These are phyloP conservation scores for Rhingia campestris DNA, from an alignment of 2,888 invertebrate species.

Conservation along the genomic window DNA sequence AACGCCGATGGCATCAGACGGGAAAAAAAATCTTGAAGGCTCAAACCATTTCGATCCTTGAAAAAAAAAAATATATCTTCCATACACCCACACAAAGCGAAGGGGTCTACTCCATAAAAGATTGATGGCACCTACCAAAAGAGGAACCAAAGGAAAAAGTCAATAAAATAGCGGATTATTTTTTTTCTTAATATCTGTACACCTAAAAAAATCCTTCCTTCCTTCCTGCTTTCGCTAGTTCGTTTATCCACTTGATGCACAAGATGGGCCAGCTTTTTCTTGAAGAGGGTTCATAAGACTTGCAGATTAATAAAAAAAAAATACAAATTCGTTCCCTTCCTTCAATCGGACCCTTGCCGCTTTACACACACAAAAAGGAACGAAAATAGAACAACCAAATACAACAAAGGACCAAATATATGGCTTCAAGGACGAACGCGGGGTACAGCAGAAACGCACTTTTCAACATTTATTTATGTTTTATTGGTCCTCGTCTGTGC, in stretches of 20 bases:
- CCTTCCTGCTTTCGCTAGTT: background rate
- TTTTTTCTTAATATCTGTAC: slow-evolving; percentile 62
- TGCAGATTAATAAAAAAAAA: slow-evolving; percentile 63
- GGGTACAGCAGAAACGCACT: slow-evolving; percentile 18
- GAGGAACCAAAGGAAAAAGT: slow-evolving; percentile 48
- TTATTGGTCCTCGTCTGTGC: slow-evolving; percentile 59
- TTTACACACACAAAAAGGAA: slow-evolving; percentile 11
- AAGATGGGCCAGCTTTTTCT: background rate
- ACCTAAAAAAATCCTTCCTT: slow-evolving; percentile 36
- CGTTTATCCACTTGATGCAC: slow-evolving; percentile 12
- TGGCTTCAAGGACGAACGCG: background rate
- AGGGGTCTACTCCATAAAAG: slow-evolving; percentile 38
- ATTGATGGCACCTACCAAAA: slow-evolving; percentile 48
- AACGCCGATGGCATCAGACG: background rate
- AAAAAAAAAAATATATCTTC: background rate
- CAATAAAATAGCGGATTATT: slow-evolving; percentile 71
- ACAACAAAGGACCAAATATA: background rate
- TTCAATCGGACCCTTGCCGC: background rate
- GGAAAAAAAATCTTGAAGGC: slow-evolving; percentile 38
- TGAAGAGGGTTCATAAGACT: slow-evolving; percentile 60
- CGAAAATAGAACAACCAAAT: background rate
- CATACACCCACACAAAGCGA: background rate
- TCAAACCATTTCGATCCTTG: slow-evolving; percentile 3
- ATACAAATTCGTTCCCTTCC: slow-evolving; percentile 9
- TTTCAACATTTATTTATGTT: slow-evolving; percentile 65